Evolutionary conservation across 2,113 vertebrate genomes (phyloP), one percentile per base, ranked within the genome.

Genomic region (Seriola aureovittata): DNA sequence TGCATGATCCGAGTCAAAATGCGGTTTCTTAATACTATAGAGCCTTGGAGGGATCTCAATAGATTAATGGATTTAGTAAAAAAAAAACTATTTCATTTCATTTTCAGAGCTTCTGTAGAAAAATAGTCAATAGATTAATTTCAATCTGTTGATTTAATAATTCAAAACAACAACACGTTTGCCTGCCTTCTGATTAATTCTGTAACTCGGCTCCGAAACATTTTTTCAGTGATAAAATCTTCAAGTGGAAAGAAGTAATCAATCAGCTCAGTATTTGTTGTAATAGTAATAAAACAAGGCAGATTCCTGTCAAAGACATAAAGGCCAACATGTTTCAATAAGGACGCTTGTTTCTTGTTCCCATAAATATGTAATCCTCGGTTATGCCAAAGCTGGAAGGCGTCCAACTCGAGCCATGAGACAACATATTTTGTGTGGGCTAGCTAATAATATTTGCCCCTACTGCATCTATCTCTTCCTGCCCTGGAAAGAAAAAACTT

Each of bases 371-470:
- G 91, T 85, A 88, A 71, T 90, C 82, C 74, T 81, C 50, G 40
- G 78, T 91, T 88, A 88, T 93, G 89, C 89, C 90, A 92, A 88
- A 91, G 23, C 83, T 94, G 92, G 92, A 93, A 64, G 59, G 64
- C 59, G 1, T 93, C 91, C 93, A 93, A 73, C 72, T 87, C 40
- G 8, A 91, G 88, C 84, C 84, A 93, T 78, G 88, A 91, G 85
- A 93, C 89, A 85, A 93, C 91, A 94, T 93, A 91, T 93, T 94
- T 93, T 94, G 92, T 91, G 93, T 93, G 90, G 90, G 91, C 92
- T 92, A 71, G 80, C 83, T 91, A 91, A 92, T 93, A 90, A 90
- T 90, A 88, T 87, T 91, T 92, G 73, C 90, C 87, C 90, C 84
- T 68, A 78, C 71, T 84, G 80, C 82, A 88, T 88, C 82, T 91